Evolutionary conservation across 1,140 invertebrate species (phyloP), one percentile per base, ranked within the genome.

Genomic region (Nylanderia fulva): DNA sequence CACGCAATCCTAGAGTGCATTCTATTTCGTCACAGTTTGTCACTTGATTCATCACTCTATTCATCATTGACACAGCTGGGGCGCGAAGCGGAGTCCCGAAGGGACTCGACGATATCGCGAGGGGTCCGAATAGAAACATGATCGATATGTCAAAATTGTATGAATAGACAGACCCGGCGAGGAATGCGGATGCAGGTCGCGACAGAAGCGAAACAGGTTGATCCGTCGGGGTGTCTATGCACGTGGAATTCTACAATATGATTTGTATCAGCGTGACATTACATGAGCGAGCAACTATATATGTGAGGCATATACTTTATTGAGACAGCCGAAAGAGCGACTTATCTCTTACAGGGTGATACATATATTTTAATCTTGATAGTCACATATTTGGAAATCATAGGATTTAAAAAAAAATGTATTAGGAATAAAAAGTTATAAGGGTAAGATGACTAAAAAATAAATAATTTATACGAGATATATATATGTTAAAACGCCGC

Each of bases 131-230:
- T 4, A 1, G 24, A n/a, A 21, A 29, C n/a, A 33, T 45, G 61
- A 68, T 79, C 45, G 45, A 68, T 68, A 54, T 79, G 63, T 79
- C 76, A 21, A 69, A 79, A 79, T 68, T 42, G 76, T 39, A 39
- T 5, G 45, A 79, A 54, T 11, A 21, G 21, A 39, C n/a, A n/a
- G n/a, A n/a, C n/a, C 61, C 60, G 75, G 29, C 15, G 29, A 13
- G 45, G n/a, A 68, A 79, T 79, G 63, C 76, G 42, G 61, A 42
- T 76, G 39, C 74, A 39, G 45, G 5, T 68, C 21, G 58, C 33
- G 21, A 79, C n/a, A n/a, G n/a, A n/a, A n/a, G n/a, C n/a, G n/a
- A n/a, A n/a, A n/a, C 75, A 66, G 75, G 75, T 77, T 52, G 60
- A 39, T 60, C 72, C 27, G n/a, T 39, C 39, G 11, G 39, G 7